These are phyloP conservation scores for Drosophila cardini DNA, from an alignment of 1,140 invertebrate genomes.

Conservation along the genomic window DNA sequence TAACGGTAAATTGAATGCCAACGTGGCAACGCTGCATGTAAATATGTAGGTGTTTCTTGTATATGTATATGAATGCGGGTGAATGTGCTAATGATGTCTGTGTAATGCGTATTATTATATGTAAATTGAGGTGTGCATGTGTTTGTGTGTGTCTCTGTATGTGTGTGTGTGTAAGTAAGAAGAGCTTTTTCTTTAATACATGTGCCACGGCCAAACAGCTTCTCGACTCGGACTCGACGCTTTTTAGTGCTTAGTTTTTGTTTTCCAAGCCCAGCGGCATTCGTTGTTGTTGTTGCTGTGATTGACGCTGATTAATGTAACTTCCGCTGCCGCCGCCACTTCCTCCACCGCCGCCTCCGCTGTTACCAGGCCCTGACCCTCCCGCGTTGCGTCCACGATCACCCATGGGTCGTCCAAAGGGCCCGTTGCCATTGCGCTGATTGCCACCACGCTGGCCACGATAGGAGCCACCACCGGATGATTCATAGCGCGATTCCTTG, in stretches of 20 bases:
- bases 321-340: constrained; percentile 50
- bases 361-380: constrained; percentile 31
- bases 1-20: constrained; percentile 72
- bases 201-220: constrained; percentile 52
- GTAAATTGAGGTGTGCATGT: constrained; percentile 19
- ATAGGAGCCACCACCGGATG: constrained; percentile 61
- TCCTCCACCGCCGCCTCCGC: constrained; percentile 39
- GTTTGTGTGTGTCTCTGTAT: constrained; percentile 37
- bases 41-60: constrained; percentile 13
- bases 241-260: constrained; percentile 68
- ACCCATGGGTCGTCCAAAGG: constrained; percentile 67
- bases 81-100: constrained; percentile 18
- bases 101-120: constrained; percentile 22
- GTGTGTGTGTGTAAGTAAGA: constrained; percentile 51
- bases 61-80: constrained; percentile 22
- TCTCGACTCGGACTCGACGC: constrained; percentile 16
- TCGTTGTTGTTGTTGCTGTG: constrained; percentile 72
- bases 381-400: constrained; percentile 65
- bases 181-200: constrained; percentile 68
- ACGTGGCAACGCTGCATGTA: constrained; percentile 57
- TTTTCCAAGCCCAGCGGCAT: constrained; percentile 77
- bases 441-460: constrained; percentile 72
- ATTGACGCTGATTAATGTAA: constrained; percentile 75
- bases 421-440: constrained; percentile 67
- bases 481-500: constrained; percentile 76